Conservation (phyloP, 2,888 invertebrate species). For the Tortricodes alternella region DNA sequence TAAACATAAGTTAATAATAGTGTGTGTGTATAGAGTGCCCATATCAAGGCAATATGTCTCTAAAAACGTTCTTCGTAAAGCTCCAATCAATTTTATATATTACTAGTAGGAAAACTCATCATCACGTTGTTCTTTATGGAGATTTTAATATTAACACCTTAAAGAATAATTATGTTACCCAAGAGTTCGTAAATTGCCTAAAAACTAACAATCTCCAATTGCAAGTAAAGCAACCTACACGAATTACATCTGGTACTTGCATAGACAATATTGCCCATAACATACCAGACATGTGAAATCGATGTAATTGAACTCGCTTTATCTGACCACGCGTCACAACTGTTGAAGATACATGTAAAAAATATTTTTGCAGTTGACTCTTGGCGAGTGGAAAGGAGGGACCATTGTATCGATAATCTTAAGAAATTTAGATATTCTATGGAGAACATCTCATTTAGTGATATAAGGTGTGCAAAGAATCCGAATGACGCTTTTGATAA, state of each 20-base stretch:
- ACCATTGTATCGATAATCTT: background rate
- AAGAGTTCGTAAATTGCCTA: background rate
- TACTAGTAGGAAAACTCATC: background rate
- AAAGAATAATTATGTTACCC: background rate
- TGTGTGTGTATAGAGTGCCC: conserved; percentile 9
- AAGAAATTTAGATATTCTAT: conserved; percentile 1
- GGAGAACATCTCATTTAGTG: background rate
- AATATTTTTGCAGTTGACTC: background rate
- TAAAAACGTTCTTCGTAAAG: background rate
- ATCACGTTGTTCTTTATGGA: background rate
- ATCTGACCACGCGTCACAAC: conserved; percentile 1
- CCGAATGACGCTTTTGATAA: background rate
- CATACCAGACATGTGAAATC: background rate
- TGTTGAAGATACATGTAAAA: background rate
- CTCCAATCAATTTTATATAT: background rate
- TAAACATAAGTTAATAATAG: conserved; percentile 3
- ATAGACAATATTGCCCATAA: background rate
- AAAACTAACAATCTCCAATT: background rate
- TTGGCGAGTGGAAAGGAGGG: background rate
- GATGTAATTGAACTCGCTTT: background rate
- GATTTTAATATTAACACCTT: background rate
- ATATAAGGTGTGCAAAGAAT: background rate
- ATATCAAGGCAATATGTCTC: background rate
- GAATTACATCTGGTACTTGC: background rate
- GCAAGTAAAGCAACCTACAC: background rate